Base-by-base conservation (phyloP, 2,797 vertebrate genomes). In the Phrynocephalus guinanensis region DNA sequence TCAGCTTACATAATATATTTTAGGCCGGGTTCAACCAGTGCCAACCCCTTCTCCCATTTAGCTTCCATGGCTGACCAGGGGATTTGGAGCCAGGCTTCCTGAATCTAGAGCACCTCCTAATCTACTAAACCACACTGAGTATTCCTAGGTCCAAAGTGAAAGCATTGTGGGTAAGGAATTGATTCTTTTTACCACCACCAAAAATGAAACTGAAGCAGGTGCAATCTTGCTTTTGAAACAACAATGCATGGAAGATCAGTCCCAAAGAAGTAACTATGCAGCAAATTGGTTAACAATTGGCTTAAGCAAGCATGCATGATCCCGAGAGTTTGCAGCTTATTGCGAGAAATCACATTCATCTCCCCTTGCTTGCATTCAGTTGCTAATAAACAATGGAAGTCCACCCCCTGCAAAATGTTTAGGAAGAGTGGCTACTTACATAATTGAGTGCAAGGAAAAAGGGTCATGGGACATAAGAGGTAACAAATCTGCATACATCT, bases 311-410 rank as follows among this genome's bases (percentile, higher is more conserved):
- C 3, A 1, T 75, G 4, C n/a, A 13, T 77, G 48, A 22, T 71
- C 66, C 67, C 72, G 48, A 56, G 5, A 30, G 60, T 7, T 9
- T 7, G 8, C n/a, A 28, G 16, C 24, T 44, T 33, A 28, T 84
- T 60, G 3, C 30, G 13, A 16, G 92, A 91, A 87, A 90, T 63
- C 83, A 60, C 88, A 93, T 91, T 48, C 90, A 44, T 88, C 76
- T 92, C 89, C 84, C 52, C 89, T 84, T 86, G 60, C 79, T 94
- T 92, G 0, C 92, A 76, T 9, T 0, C 83, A 94, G 91, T 95
- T 91, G 89, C 60, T 91, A 94, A 88, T 93, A 94, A 95, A 92
- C 94, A 90, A 90, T 93, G 88, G 90, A 95, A 95, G 94, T 91
- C 94, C 92, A 94, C 93, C 50, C 13, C 67, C 30, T 70, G 66